Percentiles rank a stretch among this genome's conserved stretches.
Evolutionary conservation across 2,113 vertebrate genomes (phyloP).

Genomic region (Poicephalus gulielmi): DNA sequence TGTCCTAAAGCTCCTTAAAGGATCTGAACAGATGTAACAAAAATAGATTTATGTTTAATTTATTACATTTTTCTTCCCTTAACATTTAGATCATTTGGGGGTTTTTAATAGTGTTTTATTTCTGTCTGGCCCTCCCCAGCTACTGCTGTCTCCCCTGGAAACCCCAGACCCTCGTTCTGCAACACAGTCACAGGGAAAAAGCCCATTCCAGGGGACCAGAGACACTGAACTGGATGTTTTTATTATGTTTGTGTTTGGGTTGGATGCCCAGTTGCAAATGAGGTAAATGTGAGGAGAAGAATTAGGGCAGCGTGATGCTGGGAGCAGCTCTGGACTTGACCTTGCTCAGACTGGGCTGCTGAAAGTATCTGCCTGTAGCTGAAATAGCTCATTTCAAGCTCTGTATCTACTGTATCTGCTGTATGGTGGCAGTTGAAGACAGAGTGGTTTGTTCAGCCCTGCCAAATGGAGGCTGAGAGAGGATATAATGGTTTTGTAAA

Average conservation of each 20-base stretch:
- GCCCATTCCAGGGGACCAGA: neutral
- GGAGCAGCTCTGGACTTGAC: neutral
- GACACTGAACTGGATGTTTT: neutral
- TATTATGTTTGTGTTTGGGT: neutral
- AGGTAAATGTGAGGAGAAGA: neutral
- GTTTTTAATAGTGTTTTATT: slow-evolving; percentile 4
- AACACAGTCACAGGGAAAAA: neutral
- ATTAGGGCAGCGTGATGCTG: slow-evolving; percentile 14
- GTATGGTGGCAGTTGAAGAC: neutral
- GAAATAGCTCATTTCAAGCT: neutral
- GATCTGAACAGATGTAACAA: slow-evolving; percentile 64
- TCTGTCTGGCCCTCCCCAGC: neutral
- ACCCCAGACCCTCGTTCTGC: neutral
- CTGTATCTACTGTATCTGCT: neutral
- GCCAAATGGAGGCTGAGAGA: fast-evolving
- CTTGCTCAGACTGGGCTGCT: neutral
- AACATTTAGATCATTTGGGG: slow-evolving; percentile 1
- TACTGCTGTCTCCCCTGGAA: neutral
- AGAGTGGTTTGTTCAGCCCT: neutral
- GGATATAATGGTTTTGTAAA: neutral
- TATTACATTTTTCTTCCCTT: slow-evolving; percentile 56
- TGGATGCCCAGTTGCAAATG: neutral
- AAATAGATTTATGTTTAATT: slow-evolving; percentile 69
- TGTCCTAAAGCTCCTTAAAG: slow-evolving; percentile 69
- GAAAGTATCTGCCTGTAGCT: neutral